Conservation (phyloP, 2,888 invertebrate genomes). For the Pseudococcus viburni region DNA sequence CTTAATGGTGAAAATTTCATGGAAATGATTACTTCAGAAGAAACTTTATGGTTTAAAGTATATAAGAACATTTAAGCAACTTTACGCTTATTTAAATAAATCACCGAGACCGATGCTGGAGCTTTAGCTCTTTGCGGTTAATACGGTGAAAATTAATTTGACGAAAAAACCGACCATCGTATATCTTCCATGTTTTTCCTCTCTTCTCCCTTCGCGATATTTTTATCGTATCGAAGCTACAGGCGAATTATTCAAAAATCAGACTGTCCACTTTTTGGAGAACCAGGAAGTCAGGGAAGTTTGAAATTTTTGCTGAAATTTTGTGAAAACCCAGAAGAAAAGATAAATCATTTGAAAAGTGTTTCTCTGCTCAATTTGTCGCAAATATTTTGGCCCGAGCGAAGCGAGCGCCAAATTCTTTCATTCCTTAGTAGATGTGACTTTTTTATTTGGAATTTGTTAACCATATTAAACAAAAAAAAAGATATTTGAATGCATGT, state of each 20-base stretch:
- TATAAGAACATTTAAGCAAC: slow-evolving; percentile 49
- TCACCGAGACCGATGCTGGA: slow-evolving; percentile 34
- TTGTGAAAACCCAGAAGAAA: too few species aligned
- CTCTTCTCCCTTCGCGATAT: not conserved
- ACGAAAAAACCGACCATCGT: slow-evolving; percentile 15
- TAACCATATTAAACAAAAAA: too few species aligned
- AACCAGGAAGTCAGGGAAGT: too few species aligned
- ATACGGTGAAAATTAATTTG: slow-evolving; percentile 37
- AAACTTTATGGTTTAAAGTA: slow-evolving; percentile 41
- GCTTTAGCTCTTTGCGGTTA: slow-evolving; percentile 16
- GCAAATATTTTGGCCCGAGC: too few species aligned
- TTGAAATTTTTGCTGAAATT: too few species aligned
- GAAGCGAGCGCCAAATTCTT: too few species aligned
- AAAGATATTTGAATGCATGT: too few species aligned
- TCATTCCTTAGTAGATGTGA: too few species aligned
- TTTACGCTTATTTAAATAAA: slow-evolving; percentile 49
- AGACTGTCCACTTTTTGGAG: too few species aligned
- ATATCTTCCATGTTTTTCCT: not conserved
- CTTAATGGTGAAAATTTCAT: slow-evolving; percentile 44
- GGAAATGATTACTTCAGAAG: slow-evolving; percentile 36
- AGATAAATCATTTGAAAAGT: too few species aligned
- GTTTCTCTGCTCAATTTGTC: too few species aligned
- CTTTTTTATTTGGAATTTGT: too few species aligned
- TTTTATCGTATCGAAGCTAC: not conserved
- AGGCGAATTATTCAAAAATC: not conserved